Base-by-base conservation (phyloP, 2,888 invertebrate species). In the Chorisops tibialis region DNA sequence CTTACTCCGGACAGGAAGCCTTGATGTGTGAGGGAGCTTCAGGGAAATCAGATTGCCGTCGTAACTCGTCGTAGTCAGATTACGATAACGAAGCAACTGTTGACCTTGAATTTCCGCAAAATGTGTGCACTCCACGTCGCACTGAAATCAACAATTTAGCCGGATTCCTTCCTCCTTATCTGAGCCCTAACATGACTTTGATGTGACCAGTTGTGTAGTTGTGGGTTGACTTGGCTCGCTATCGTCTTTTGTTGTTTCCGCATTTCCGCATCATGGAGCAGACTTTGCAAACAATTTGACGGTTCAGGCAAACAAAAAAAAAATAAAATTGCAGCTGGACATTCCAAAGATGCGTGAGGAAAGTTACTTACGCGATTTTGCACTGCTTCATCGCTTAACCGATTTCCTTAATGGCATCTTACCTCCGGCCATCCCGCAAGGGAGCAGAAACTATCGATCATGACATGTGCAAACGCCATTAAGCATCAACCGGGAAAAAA, bases 121-220 rank as follows among this genome's bases (percentile, higher is more conserved):
- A 1, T 30, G 7, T 30, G 3, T 9, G 30, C 9, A 30, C 30
- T 30, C 30, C 30, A 30, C 9, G 30, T 30, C 9, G 7, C 30
- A 30, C 30, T 30, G 30, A 2, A 30, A 30, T 12, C 11, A 41
- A 41, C n/a, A n/a, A 6, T 50, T 50, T 4, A 18, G 16, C 49
- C 30, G 16, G 30, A 35, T 50, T 50, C 18, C 49, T 50, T 50
- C 49, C 49, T 50, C 14, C 30, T 50, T 50, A 50, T 50, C 49
- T 50, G n/a, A 35, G 30, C 11, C 7, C 35, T 30, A 24, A 50
- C 30, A 50, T 16, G 30, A n/a, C n/a, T n/a, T n/a, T n/a, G n/a
- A 9, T 50, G 16, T 30, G 30, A 30, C 30, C 9, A 9, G 30
- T 30, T 9, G 30, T 30, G n/a, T 30, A 9, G 30, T 30, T 9